A percentile compares a stretch with the other conserved stretches of the same genome.
Evolutionary conservation across 2,888 invertebrate species (phyloP).

Genomic region (Eledona agricola): DNA sequence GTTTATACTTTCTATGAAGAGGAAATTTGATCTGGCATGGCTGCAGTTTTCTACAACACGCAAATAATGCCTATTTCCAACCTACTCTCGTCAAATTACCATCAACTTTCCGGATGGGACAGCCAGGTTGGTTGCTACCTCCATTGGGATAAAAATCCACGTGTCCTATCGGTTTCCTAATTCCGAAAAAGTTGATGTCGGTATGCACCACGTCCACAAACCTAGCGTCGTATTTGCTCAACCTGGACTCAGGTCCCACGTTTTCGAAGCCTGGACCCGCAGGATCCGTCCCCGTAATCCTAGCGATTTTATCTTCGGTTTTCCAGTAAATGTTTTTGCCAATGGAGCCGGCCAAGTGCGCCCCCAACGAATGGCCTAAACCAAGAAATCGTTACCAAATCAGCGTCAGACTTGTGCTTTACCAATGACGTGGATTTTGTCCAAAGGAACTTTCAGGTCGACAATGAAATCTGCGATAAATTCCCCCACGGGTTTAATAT

Average conservation of each 20-base stretch:
- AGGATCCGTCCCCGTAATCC: slow-evolving; percentile 64
- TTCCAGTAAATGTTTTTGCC: slow-evolving; percentile 46
- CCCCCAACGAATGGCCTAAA: slow-evolving; percentile 54
- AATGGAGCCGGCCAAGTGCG: slow-evolving; percentile 50
- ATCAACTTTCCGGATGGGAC: slow-evolving; percentile 53
- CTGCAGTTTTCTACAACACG: slow-evolving; percentile 65
- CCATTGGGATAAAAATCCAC: slow-evolving; percentile 80
- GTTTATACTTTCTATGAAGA: slow-evolving; percentile 63
- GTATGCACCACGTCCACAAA: slow-evolving; percentile 82
- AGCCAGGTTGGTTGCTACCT: slow-evolving; percentile 76
- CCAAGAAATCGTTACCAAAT: slow-evolving; percentile 1
- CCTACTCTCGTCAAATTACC: slow-evolving; percentile 37
- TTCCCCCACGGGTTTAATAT: slow-evolving; percentile 60
- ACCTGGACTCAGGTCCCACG: slow-evolving; percentile 60
- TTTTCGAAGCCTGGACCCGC: slow-evolving; percentile 57
- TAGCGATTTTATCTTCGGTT: slow-evolving; percentile 56
- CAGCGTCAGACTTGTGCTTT: no score
- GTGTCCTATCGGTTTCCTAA: slow-evolving; percentile 70
- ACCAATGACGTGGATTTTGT: slow-evolving; percentile 62
- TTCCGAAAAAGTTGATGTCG: slow-evolving; percentile 72
- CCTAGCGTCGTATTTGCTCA: slow-evolving; percentile 75
- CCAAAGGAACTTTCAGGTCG: slow-evolving; percentile 51
- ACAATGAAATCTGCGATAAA: slow-evolving; percentile 60
- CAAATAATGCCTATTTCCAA: slow-evolving; percentile 3
- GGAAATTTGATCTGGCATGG: slow-evolving; percentile 62